These are phyloP conservation scores for Isurus oxyrinchus DNA, from an alignment of 2,113 vertebrate genomes.

Conservation along the genomic window DNA sequence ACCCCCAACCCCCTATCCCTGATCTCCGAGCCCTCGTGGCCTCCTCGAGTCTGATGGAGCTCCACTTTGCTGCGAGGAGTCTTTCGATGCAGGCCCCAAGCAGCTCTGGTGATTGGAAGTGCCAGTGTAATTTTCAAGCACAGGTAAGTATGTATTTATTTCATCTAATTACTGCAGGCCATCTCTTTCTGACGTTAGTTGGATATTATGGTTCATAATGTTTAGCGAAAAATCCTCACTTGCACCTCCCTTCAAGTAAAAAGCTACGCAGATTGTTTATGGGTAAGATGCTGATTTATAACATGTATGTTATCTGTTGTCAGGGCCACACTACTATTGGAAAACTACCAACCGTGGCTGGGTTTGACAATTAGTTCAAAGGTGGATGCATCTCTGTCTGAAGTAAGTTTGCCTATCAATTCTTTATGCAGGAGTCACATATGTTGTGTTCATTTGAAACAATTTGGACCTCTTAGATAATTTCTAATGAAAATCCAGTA, in stretches of 20 bases:
- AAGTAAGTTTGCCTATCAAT: conserved; percentile 59
- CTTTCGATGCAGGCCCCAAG: too few relatives aligned
- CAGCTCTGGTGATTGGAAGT: too few relatives aligned
- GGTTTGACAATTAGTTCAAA: conserved; percentile 84
- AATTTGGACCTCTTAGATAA: not conserved
- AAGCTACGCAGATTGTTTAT: not conserved
- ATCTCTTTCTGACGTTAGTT: too few relatives aligned
- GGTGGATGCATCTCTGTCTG: conserved; percentile 83
- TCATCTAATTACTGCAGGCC: too few relatives aligned
- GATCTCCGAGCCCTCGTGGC: too few relatives aligned
- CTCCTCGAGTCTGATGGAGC: too few relatives aligned
- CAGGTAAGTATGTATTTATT: too few relatives aligned
- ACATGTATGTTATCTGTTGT: conserved; percentile 35
- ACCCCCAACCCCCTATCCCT: too few relatives aligned
- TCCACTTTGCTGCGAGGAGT: too few relatives aligned
- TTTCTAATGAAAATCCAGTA: not conserved
- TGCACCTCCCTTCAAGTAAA: not conserved
- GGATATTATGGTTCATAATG: too few relatives aligned
- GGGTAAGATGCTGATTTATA: not conserved
- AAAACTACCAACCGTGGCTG: conserved; percentile 94
- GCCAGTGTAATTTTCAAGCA: too few relatives aligned
- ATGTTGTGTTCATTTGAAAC: not conserved
- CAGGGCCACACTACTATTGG: conserved; percentile 79
- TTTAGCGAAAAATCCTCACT: not conserved
- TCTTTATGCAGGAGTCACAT: not conserved